These are phyloP conservation scores for Chloroceryle amazona DNA, from an alignment of 2,797 vertebrate genomes.

Conservation along the genomic window DNA sequence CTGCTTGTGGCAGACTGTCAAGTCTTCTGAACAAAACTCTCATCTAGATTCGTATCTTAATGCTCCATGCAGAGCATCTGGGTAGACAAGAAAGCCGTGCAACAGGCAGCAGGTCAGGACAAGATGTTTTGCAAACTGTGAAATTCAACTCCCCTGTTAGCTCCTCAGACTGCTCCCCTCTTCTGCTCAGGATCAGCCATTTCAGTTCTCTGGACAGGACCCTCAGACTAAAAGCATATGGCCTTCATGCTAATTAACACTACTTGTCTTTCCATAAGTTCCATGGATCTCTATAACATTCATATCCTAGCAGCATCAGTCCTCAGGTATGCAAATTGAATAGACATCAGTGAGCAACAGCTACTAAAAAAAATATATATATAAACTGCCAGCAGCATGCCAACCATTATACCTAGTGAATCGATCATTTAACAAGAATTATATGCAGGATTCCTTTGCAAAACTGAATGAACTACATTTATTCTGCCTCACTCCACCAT, in stretches of 20 bases:
- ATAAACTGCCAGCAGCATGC: not conserved
- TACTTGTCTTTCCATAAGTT: not conserved
- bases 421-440: not conserved
- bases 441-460: not conserved
- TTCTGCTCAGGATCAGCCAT: not conserved
- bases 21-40: not conserved
- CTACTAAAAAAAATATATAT: not conserved
- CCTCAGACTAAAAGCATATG: not conserved
- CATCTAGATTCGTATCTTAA: not conserved
- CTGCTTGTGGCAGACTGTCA: not conserved
- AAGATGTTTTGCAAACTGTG: not conserved
- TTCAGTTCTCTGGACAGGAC: not conserved
- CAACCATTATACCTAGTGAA: not conserved
- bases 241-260: not conserved
- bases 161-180: not conserved
- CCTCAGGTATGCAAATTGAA: not conserved
- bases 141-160: not conserved
- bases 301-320: not conserved
- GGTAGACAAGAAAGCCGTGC: not conserved
- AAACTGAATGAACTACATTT: not conserved
- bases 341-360: not conserved
- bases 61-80: not conserved
- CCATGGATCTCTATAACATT: not conserved
- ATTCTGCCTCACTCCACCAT: not conserved
- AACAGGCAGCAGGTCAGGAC: not conserved